Conservation (phyloP, 1,140 invertebrate genomes). For the Telenomus remus region DNA sequence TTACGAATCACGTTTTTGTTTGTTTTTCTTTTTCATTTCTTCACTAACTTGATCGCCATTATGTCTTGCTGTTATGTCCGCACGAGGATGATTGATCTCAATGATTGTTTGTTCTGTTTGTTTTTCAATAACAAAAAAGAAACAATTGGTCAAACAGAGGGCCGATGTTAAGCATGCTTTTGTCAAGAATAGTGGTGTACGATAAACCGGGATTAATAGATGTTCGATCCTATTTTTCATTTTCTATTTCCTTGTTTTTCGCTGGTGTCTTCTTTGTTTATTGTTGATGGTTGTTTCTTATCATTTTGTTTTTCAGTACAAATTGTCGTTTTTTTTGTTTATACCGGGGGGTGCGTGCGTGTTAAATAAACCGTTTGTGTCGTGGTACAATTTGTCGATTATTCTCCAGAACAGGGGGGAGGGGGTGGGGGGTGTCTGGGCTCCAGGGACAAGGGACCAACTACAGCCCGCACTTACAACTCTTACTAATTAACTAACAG, state of each 20-base stretch:
- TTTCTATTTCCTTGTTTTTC: conserved; percentile 29
- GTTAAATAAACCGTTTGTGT: conserved; percentile 65
- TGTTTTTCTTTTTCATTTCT: conserved; percentile 34
- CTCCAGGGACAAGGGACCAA: conserved; percentile 76
- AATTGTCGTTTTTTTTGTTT: conserved; percentile 57
- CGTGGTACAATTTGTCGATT: conserved; percentile 61
- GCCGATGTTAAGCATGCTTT: conserved; percentile 38
- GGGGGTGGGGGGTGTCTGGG: conserved; percentile 70
- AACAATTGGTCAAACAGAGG: conserved; percentile 35
- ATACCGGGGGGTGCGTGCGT: conserved; percentile 64
- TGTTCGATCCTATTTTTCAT: conserved; percentile 51
- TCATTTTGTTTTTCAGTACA: conserved; percentile 12
- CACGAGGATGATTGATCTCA: conserved; percentile 1
- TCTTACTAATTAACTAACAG: conserved; percentile 77
- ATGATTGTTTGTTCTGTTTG: neutral
- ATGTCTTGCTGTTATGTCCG: conserved; percentile 18
- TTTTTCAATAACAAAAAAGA: neutral
- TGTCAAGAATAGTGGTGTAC: conserved; percentile 39
- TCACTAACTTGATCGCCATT: conserved; percentile 30
- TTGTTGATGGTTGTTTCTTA: neutral
- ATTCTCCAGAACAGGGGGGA: conserved; percentile 73
- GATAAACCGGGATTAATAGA: conserved; percentile 62
- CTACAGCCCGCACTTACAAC: conserved; percentile 76
- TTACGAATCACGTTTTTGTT: conserved; percentile 49
- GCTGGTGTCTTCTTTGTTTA: neutral